Evolutionary conservation across 2,113 vertebrate genomes (phyloP).

Genomic region (Ascaphus truei): DNA sequence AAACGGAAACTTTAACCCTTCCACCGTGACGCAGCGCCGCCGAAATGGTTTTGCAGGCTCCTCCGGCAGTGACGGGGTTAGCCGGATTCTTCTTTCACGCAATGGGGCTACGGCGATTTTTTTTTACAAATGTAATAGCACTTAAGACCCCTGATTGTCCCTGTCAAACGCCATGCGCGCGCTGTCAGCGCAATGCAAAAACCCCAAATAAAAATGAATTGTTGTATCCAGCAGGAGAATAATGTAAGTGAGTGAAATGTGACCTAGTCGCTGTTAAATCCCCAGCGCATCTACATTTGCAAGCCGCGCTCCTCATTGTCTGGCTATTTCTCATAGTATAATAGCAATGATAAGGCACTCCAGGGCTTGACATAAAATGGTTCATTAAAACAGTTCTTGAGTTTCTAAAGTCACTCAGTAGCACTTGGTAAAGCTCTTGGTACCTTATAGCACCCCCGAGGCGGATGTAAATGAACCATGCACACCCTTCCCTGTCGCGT

Average conservation of each 20-base stretch:
- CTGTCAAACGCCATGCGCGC: too few relatives aligned
- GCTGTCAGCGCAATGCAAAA: too few relatives aligned
- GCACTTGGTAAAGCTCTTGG: conserved; percentile 8
- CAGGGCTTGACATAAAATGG: conserved; percentile 12
- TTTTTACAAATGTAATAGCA: too few relatives aligned
- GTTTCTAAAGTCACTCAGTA: conserved; percentile 13
- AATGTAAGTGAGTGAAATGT: neutral
- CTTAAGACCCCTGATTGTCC: too few relatives aligned
- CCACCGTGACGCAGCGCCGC: too few relatives aligned
- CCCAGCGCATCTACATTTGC: neutral
- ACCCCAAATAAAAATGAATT: neutral
- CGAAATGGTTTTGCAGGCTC: too few relatives aligned
- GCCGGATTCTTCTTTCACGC: too few relatives aligned
- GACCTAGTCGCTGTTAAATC: neutral
- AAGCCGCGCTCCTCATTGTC: neutral
- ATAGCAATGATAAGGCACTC: conserved; percentile 1
- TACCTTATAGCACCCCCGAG: conserved; percentile 8
- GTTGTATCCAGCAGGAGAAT: neutral
- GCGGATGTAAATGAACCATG: conserved; percentile 24
- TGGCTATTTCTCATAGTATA: conserved; percentile 12
- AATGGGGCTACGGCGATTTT: too few relatives aligned
- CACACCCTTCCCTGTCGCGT: neutral
- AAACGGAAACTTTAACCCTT: too few relatives aligned
- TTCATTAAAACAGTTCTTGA: conserved; percentile 16
- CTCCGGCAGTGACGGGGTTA: too few relatives aligned